A percentile compares a stretch with the other conserved stretches of the same genome.
These are phyloP conservation scores for Schizaphis graminum DNA, from an alignment of 2,888 invertebrate genomes.

Conservation along the genomic window DNA sequence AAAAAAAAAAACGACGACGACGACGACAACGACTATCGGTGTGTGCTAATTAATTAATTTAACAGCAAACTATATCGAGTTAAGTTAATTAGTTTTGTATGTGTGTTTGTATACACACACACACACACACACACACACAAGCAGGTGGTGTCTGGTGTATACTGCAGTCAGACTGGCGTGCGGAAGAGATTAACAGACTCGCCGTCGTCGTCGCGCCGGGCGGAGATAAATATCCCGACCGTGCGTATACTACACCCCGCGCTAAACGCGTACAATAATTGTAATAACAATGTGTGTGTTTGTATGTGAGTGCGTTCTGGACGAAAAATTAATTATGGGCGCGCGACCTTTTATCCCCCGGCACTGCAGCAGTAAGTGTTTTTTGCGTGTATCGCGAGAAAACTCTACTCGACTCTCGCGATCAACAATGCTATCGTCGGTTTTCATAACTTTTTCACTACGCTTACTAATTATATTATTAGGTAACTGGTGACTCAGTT, in stretches of 20 bases:
- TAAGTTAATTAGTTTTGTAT: conserved; percentile 47
- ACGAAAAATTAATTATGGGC: not conserved
- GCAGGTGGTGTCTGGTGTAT: not conserved
- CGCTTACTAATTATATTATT: not conserved
- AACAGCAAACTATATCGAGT: conserved; percentile 51
- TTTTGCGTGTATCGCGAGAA: not conserved
- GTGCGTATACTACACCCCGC: not conserved
- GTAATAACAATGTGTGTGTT: not conserved
- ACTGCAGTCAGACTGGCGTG: not conserved
- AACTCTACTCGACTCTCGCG: not conserved
- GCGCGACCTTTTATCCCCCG: not conserved
- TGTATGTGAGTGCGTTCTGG: not conserved
- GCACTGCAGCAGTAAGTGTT: not conserved
- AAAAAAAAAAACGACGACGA: conserved; percentile 24
- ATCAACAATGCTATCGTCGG: not conserved
- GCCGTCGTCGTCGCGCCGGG: not conserved
- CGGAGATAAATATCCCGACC: conserved; percentile 8
- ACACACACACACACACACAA: not conserved
- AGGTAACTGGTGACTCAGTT: not conserved
- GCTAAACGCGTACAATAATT: not conserved
- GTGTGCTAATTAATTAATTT: conserved; percentile 56
- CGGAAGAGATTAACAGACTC: conserved; percentile 19
- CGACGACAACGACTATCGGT: not conserved
- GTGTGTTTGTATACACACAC: not conserved
- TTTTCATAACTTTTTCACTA: not conserved